Evolutionary conservation across 1,140 invertebrate genomes (phyloP), one percentile per base, ranked within the genome.

Genomic region (Apis florea): DNA sequence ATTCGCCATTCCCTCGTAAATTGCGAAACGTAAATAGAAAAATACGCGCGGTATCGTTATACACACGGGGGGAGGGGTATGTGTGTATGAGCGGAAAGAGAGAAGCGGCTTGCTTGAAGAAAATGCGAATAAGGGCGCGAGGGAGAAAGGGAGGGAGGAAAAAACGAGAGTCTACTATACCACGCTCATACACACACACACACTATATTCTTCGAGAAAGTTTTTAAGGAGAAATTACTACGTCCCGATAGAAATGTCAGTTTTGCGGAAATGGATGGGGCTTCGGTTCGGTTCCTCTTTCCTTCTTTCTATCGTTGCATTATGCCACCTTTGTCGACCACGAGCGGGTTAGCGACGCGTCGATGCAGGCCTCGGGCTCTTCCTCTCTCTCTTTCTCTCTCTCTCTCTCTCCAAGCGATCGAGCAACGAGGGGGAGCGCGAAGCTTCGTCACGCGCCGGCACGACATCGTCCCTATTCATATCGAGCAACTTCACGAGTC

Each of bases 201-300:
- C 24, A 47, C 31, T 53, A 64, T 77, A 84, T 77, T 74, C 82
- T 75, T n/a, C 47, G 67, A 24, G 59, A 82, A 86, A 86, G 84
- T 88, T 88, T 87, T 88, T 85, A 85, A 87, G 82, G 70, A 87
- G 83, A 72, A 88, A 81, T 83, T 83, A 85, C 87, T 83, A 85
- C 87, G 76, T 78, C 53, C 58, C 86, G 86, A 88, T 88, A 88
- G 84, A 88, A 84, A 88, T 70, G 87, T 88, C 86, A 88, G 82
- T 88, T 79, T 61, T 58, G 79, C 51, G 87, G 58, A 86, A 88
- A 86, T 84, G 76, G 87, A 88, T 84, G 87, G 78, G 78, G 58
- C 77, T 76, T 31, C 10, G 53, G 63, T 74, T 66, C 64, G 66
- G 61, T 40, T 49, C 76, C n/a, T n/a, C n/a, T n/a, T 26, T 66